Percentiles rank a stretch among this genome's conserved stretches.
Evolutionary conservation across 2,113 vertebrate species (phyloP).

Genomic region (Lichenostomus cassidix): DNA sequence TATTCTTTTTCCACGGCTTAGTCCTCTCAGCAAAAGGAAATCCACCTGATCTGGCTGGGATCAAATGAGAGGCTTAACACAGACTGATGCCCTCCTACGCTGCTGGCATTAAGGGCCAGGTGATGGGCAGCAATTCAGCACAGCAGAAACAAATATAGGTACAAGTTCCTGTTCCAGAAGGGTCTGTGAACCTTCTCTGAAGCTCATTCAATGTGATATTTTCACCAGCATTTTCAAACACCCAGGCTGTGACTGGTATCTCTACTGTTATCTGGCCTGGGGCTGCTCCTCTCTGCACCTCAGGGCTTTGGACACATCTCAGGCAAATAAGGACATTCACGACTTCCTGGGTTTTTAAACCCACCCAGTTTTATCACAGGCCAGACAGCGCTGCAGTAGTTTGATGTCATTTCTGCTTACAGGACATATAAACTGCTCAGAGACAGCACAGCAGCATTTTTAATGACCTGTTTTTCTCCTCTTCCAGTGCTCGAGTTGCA

Average conservation of each 20-base stretch:
- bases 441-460: neutral
- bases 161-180: neutral
- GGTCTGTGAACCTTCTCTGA: neutral
- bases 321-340: neutral
- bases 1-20: neutral
- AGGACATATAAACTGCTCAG: neutral
- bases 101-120: neutral
- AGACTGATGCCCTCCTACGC: neutral
- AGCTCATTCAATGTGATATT: neutral
- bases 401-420: neutral
- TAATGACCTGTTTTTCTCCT: neutral
- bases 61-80: neutral
- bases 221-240: neutral
- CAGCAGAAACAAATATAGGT: neutral
- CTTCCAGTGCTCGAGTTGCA: neutral
- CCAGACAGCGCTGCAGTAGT: neutral
- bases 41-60: neutral
- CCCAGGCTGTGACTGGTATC: neutral
- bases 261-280: neutral
- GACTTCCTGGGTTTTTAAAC: neutral
- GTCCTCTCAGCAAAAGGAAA: slow-evolving; percentile 12
- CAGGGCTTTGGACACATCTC: neutral
- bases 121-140: slow-evolving; percentile 5
- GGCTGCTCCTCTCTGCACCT: neutral
- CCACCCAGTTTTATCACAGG: neutral